Percentiles rank a stretch among this genome's conserved stretches.
Evolutionary conservation across 2,113 vertebrate species (phyloP).

Genomic region (Dromaius novaehollandiae): DNA sequence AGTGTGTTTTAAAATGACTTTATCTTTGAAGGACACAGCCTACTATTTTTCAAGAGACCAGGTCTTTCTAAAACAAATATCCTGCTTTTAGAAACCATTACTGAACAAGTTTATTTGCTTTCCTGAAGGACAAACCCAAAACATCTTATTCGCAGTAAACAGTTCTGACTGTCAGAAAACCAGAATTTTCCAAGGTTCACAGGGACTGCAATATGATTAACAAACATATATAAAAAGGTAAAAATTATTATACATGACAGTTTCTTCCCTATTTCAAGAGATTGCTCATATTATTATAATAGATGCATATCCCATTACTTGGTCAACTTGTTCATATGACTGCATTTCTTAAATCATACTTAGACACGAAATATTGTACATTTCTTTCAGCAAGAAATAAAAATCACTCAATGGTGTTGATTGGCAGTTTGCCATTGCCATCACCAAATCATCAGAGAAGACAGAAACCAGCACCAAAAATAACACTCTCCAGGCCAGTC

Average conservation of each 20-base stretch:
- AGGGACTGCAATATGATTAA: neutral
- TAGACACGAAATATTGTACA: neutral
- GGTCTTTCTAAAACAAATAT: neutral
- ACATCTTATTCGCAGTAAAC: neutral
- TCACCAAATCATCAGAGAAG: slow-evolving; percentile 28
- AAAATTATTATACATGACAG: neutral
- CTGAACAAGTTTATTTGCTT: neutral
- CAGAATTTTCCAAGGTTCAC: neutral
- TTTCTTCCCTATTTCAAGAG: neutral
- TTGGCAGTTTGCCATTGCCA: neutral
- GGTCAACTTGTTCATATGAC: neutral
- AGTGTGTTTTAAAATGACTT: neutral
- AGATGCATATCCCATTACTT: neutral
- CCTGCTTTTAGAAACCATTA: neutral
- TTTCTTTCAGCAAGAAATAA: neutral
- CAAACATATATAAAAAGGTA: neutral
- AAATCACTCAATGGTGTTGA: neutral
- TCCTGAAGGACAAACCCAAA: neutral
- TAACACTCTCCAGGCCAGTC: neutral
- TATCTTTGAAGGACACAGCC: neutral
- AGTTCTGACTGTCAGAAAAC: neutral
- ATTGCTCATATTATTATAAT: neutral
- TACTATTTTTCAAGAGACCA: neutral
- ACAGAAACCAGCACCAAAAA: slow-evolving; percentile 45
- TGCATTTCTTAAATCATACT: neutral